Percentiles rank a stretch among this genome's conserved stretches.
phyloP scores from a whole-genome alignment of 2,888 invertebrate species.

The Branchinecta sandiegonensis region DNA sequence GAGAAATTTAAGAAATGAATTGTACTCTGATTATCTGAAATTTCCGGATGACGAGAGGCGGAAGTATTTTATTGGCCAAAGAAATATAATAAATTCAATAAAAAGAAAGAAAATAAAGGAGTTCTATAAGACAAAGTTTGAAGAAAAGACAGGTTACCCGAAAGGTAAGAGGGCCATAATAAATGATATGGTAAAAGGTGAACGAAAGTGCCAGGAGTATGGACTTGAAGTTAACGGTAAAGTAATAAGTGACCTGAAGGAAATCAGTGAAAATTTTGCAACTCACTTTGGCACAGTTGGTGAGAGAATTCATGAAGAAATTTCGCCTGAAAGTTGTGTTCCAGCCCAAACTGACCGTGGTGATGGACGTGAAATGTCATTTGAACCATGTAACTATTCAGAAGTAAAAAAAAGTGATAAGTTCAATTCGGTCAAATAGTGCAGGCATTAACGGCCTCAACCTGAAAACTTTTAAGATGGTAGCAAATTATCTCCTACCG shows the following conservation, averaged over 20 bases:
- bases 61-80: neutral
- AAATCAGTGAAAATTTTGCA: conserved; percentile 11
- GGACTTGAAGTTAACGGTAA: neutral
- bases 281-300: neutral
- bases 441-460: neutral
- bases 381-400: neutral
- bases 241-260: neutral
- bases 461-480: neutral
- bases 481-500: neutral
- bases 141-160: conserved; percentile 5
- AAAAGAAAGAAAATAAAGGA: neutral
- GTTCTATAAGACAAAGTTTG: conserved; percentile 11
- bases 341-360: neutral
- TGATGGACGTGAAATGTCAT: neutral
- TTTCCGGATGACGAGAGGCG: neutral
- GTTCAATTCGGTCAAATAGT: conserved; percentile 2
- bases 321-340: neutral
- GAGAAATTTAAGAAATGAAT: neutral
- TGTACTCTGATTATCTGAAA: conserved; percentile 14
- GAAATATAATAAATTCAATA: neutral
- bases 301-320: conserved; percentile 3
- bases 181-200: neutral
- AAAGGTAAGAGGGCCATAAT: neutral
- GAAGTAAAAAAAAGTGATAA: conserved; percentile 8
- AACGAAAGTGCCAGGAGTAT: neutral